Conservation (phyloP, 2,888 invertebrate species). For the Tinea semifulvella region DNA sequence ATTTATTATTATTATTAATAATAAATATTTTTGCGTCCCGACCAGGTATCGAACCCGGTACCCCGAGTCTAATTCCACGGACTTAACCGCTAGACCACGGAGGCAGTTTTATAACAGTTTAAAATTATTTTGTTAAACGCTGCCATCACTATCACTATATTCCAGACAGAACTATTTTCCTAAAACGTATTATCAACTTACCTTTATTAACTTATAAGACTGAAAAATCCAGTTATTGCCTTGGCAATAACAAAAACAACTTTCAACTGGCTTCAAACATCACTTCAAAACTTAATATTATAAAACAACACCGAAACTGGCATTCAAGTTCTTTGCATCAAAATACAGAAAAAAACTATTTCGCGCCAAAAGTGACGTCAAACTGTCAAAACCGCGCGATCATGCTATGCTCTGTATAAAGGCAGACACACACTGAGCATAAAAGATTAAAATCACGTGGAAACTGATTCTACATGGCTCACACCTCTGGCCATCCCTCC, state of each 20-base stretch:
- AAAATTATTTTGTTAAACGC: too few relatives aligned
- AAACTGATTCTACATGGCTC: slow-evolving; percentile 17
- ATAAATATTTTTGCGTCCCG: too few relatives aligned
- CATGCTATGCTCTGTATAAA: slow-evolving; percentile 54
- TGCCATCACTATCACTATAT: too few relatives aligned
- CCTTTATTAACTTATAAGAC: slow-evolving; percentile 33
- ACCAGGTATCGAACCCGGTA: too few relatives aligned
- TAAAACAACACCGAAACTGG: slow-evolving; percentile 1
- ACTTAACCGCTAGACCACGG: too few relatives aligned
- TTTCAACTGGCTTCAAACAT: slow-evolving; percentile 52
- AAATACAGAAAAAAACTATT: slow-evolving; percentile 25
- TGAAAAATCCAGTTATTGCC: slow-evolving; percentile 52
- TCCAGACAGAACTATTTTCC: too few relatives aligned
- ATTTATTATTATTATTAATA: too few relatives aligned
- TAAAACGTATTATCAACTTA: too few relatives aligned
- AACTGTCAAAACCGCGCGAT: slow-evolving; percentile 52
- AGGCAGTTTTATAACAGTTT: too few relatives aligned
- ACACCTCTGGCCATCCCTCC: slow-evolving; percentile 5
- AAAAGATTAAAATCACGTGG: slow-evolving; percentile 60
- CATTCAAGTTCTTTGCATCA: slow-evolving; percentile 24
- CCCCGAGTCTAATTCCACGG: too few relatives aligned
- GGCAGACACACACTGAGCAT: slow-evolving; percentile 63
- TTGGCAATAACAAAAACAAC: slow-evolving; percentile 50
- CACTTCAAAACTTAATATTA: slow-evolving; percentile 33
- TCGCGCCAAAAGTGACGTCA: slow-evolving; percentile 59